phyloP scores from a whole-genome alignment of 1,140 invertebrate genomes.

The Antheraea mylitta region DNA sequence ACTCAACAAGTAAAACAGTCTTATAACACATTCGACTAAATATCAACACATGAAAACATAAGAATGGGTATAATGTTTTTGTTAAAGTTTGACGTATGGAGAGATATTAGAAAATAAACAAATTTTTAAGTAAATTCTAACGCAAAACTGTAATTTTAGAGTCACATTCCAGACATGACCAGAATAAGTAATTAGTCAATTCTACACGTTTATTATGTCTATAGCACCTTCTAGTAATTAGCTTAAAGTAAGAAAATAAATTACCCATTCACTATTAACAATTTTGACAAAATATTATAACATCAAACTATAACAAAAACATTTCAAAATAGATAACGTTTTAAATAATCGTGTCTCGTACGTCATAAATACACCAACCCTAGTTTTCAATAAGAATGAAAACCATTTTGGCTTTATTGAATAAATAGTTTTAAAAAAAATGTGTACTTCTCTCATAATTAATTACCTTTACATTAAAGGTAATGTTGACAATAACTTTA shows the following conservation, averaged over 20 bases:
- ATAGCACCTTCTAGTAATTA: neutral
- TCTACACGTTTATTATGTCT: neutral
- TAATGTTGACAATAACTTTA: too few relatives aligned
- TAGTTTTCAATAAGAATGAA: constrained; percentile 61
- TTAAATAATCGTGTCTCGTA: neutral
- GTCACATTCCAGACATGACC: too few relatives aligned
- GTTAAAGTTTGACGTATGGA: neutral
- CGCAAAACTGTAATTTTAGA: too few relatives aligned
- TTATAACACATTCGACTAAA: constrained; percentile 32
- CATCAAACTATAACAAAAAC: neutral
- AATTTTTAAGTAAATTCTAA: too few relatives aligned
- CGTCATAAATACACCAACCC: constrained; percentile 41
- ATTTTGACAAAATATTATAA: neutral
- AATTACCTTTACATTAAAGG: too few relatives aligned
- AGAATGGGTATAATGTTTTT: constrained; percentile 1
- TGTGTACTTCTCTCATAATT: neutral
- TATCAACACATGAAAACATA: constrained; percentile 8
- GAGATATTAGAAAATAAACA: neutral
- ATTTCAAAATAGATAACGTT: neutral
- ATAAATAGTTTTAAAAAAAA: neutral
- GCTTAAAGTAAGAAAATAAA: neutral
- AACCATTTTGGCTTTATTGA: constrained; percentile 50
- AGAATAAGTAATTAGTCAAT: too few relatives aligned
- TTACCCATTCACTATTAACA: neutral
- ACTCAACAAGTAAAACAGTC: constrained; percentile 23